These are phyloP conservation scores for Beaufortia kweichowensis DNA, from an alignment of 2,113 vertebrate species.

Conservation along the genomic window DNA sequence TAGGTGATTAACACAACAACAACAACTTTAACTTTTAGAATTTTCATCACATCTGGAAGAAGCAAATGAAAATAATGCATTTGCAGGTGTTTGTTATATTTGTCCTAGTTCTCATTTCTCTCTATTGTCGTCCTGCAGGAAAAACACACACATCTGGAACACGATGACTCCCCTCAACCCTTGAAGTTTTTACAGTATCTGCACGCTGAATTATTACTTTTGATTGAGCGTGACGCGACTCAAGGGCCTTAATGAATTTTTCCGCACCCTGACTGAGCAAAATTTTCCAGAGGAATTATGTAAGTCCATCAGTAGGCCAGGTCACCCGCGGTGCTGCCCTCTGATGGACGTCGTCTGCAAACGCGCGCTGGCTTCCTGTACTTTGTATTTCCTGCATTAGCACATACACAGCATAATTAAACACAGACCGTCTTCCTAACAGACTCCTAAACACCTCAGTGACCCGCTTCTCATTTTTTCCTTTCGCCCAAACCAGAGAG, in stretches of 20 bases:
- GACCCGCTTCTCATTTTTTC: background rate
- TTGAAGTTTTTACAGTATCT: conserved; percentile 53
- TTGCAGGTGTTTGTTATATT: background rate
- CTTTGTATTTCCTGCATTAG: background rate
- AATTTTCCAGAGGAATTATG: conserved; percentile 69
- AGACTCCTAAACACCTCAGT: conserved; percentile 20
- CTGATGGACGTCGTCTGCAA: conserved; percentile 52
- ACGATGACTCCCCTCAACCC: background rate
- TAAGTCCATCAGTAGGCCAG: conserved; percentile 55
- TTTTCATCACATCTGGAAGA: background rate
- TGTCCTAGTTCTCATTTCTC: background rate
- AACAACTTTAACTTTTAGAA: background rate
- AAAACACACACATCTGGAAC: background rate
- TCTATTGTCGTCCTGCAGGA: background rate
- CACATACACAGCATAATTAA: background rate
- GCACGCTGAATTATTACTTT: conserved; percentile 47
- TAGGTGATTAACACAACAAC: background rate
- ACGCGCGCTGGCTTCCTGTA: background rate
- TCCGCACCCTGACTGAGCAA: conserved; percentile 66
- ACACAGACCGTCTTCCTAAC: conserved; percentile 25
- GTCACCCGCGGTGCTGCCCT: conserved; percentile 57
- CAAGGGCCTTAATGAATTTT: conserved; percentile 61
- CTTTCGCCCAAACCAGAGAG: conserved; percentile 1
- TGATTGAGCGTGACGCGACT: conserved; percentile 55
- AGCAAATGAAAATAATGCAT: background rate